A percentile compares a stretch with the other conserved stretches of the same genome.
Evolutionary conservation across 2,797 vertebrate genomes (phyloP).

Genomic region (Eleutherodactylus coqui): DNA sequence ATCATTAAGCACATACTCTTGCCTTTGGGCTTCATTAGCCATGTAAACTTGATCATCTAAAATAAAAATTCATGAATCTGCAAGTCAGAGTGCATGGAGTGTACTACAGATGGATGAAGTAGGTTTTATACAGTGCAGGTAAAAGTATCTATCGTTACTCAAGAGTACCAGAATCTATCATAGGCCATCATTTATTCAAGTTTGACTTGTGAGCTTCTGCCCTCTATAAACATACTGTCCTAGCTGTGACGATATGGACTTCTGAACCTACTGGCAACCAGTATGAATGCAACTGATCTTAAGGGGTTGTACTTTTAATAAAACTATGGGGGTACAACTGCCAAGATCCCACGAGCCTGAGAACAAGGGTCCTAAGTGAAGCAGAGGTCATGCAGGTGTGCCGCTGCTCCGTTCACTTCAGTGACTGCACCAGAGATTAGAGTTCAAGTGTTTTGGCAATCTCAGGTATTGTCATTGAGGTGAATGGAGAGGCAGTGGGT

Average conservation of each 20-base stretch:
- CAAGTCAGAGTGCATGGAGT: neutral
- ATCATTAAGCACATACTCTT: slow-evolving; percentile 82
- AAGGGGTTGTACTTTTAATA: too few relatives aligned
- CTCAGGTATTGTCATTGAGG: too few relatives aligned
- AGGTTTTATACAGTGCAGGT: neutral
- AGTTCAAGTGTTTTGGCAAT: too few relatives aligned
- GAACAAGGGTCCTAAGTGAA: too few relatives aligned
- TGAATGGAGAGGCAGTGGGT: too few relatives aligned
- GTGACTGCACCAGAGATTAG: too few relatives aligned
- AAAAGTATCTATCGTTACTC: neutral
- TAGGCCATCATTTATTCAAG: neutral
- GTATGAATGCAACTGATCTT: too few relatives aligned
- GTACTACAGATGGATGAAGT: neutral
- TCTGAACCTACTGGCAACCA: neutral
- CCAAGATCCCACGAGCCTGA: too few relatives aligned
- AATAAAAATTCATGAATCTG: neutral
- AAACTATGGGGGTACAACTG: too few relatives aligned
- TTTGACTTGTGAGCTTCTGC: neutral
- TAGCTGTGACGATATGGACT: too few relatives aligned
- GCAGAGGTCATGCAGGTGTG: too few relatives aligned
- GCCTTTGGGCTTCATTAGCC: slow-evolving; percentile 55
- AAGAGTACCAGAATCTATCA: neutral
- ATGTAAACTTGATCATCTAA: slow-evolving; percentile 79
- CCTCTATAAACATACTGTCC: neutral
- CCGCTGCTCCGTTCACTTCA: too few relatives aligned